A percentile compares a stretch with the other conserved stretches of the same genome.
These are phyloP conservation scores for Eucera pruinosa DNA, from an alignment of 2,888 invertebrate species.

Conservation along the genomic window DNA sequence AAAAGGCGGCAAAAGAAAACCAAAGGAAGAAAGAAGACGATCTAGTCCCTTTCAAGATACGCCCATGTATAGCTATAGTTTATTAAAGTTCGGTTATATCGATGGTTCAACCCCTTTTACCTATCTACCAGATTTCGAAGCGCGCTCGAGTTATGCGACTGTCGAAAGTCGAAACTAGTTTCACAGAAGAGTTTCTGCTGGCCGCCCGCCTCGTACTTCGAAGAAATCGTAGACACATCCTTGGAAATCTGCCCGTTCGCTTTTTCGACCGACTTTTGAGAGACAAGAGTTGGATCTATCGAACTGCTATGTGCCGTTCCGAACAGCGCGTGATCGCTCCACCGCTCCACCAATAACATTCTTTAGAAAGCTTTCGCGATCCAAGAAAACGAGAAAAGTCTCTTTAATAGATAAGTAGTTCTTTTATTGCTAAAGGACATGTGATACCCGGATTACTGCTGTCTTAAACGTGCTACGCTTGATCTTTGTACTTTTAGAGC, in stretches of 20 bases:
- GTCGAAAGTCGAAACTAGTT: constrained; percentile 73
- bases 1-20: neutral
- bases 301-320: constrained; percentile 15
- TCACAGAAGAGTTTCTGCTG: constrained; percentile 52
- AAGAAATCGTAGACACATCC: constrained; percentile 51
- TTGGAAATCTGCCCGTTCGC: constrained; percentile 64
- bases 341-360: constrained; percentile 9
- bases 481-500: neutral
- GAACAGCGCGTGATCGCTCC: neutral
- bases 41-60: constrained; percentile 1
- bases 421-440: neutral
- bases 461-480: neutral
- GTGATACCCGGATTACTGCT: neutral
- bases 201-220: constrained; percentile 27
- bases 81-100: constrained; percentile 69
- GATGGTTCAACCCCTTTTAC: constrained; percentile 48
- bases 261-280: constrained; percentile 49
- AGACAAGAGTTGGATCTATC: constrained; percentile 40
- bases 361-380: constrained; percentile 7
- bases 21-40: constrained; percentile 5
- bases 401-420: constrained; percentile 1
- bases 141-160: constrained; percentile 65
- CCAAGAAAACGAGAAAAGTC: neutral
- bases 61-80: constrained; percentile 48
- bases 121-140: constrained; percentile 57